Evolutionary conservation across 1,140 invertebrate species (phyloP), one percentile per base, ranked within the genome.

Genomic region (Protaetia brevitarsis): DNA sequence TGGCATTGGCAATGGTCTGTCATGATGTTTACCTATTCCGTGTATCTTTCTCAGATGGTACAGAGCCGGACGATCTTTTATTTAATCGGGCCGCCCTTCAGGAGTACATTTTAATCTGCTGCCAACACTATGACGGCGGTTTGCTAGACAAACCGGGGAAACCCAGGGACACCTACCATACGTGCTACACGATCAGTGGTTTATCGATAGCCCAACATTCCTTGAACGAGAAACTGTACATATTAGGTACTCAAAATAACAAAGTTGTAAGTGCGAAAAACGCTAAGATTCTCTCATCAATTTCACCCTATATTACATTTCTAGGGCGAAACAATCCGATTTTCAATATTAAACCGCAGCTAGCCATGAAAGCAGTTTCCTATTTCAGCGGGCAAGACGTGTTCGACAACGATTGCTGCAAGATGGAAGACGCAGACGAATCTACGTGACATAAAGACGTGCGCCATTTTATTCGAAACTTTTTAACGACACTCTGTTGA

Each of bases 121-220:
- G 96, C 77, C 96, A 99, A 78, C 83, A 89, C 77, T 78, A 84
- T n/a, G 81, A 83, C 65, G 97, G 97, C n/a, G 96, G 97, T 11
- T 84, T 99, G 16, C 82, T 95, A 68, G 97, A 99, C 79, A 99
- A 99, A 82, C 97, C 97, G 66, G 90, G 89, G 74, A 97, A 95
- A 78, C 82, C 84, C 60, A 82, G 89, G 70, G 97, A 99, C 82
- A 87, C 93, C 64, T 99, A 99, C 79, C 97, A 99, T 76, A 98
- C 96, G 0, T 98, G 96, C 80, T 99, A 99, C 76, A 89, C 90
- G 2, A 79, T 99, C 2, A 96, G 95, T 82, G 97, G 97, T n/a
- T 80, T 99, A 16, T 94, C 96, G 19, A 83, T 98, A 61, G 90
- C 95, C 28, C 97, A 99, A 80, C 90, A 96, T 82, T 90, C 89